Base-by-base conservation (phyloP, 2,888 invertebrate genomes). In the Dastarcus helophoroides region DNA sequence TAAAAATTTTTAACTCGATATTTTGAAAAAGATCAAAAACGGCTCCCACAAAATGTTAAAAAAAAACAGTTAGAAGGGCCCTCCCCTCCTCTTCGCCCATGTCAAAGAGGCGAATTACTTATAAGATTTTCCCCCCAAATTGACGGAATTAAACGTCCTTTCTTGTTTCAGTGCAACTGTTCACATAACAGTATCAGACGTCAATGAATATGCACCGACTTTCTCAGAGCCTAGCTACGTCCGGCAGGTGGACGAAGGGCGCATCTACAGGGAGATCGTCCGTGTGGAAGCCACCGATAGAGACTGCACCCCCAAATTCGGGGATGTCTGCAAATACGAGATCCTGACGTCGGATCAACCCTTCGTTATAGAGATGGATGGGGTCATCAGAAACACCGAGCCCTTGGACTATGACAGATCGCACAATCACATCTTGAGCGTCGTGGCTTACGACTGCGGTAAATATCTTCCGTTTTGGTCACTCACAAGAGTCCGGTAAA, bases 301-400 rank as follows among this genome's bases (percentile, higher is more conserved):
- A 30, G 95, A 97, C 63, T 93, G 93, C 62, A 90, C 93, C n/a
- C 88, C 89, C 22, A 77, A 86, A 34, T 93, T 81, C 59, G 90
- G 90, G 1, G 90, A 91, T 57, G 90, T 97, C 31, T 97, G 97
- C 77, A 90, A 90, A 60, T 98, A 95, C 65, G 90, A 95, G 63
- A 91, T 97, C 42, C 68, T 91, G 29, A 93, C 89, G 1, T 78
- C 80, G 38, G 88, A 91, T 46, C 84, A 85, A 44, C 88, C 88
- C 1, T 95, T 95, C 60, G 74, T 76, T 31, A 86, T 95, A 51
- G 88, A 91, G 58, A 83, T 84, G 55, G 88, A 91, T 55, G 95
- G 90, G 69, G 80, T 83, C n/a, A 84, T 98, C 44, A 77, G 83
- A 44, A 97, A 94, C 65, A 94, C 89, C 1, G 89, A 89, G 52